phyloP scores from a whole-genome alignment of 2,797 vertebrate genomes.

The Buphagus erythrorhynchus region DNA sequence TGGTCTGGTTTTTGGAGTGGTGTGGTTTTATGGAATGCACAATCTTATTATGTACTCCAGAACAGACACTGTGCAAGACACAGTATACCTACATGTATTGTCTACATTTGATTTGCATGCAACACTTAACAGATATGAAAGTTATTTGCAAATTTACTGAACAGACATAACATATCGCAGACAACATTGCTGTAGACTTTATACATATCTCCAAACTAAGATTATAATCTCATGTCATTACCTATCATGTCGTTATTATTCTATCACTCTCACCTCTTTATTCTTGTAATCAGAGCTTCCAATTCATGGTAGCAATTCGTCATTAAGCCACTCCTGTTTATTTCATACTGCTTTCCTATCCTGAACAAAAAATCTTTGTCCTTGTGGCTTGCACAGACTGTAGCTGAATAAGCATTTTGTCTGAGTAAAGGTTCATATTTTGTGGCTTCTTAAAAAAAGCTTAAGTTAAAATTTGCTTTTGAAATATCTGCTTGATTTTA shows the following conservation, averaged over 20 bases:
- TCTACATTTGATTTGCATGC: background rate
- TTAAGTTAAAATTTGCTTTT: background rate
- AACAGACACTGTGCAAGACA: background rate
- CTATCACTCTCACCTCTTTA: background rate
- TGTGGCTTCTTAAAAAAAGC: background rate
- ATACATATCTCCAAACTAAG: background rate
- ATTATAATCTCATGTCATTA: background rate
- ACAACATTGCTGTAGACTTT: background rate
- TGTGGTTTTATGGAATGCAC: background rate
- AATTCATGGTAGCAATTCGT: background rate
- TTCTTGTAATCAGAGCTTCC: background rate
- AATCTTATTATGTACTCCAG: background rate
- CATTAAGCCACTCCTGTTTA: background rate
- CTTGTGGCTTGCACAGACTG: background rate
- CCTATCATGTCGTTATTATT: background rate
- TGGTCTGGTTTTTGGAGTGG: background rate
- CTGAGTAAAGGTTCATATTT: background rate
- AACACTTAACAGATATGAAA: background rate
- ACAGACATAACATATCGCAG: background rate
- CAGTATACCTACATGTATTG: fast-evolving
- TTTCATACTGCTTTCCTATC: background rate
- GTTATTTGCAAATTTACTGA: background rate
- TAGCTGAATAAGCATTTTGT: background rate
- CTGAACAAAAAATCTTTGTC: background rate
- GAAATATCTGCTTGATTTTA: background rate